Evolutionary conservation across 2,113 vertebrate species (phyloP).

Genomic region (Sturnira hondurensis): DNA sequence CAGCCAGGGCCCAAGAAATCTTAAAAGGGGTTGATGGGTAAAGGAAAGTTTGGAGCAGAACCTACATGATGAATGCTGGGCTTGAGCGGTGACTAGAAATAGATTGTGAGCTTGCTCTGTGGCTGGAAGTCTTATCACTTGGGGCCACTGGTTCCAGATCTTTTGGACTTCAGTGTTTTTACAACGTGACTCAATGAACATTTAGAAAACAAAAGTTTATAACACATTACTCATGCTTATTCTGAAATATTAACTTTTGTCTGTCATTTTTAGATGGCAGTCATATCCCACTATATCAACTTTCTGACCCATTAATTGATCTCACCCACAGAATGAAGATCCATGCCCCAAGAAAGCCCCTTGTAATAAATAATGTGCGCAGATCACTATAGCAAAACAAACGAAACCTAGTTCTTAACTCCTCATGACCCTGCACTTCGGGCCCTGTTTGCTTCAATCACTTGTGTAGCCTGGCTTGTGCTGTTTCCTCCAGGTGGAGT

Average conservation of each 20-base stretch:
- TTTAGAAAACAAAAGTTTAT: background rate
- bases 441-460: background rate
- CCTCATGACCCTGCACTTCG: background rate
- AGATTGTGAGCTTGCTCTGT: accelerated
- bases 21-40: background rate
- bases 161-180: background rate
- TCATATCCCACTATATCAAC: background rate
- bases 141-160: background rate
- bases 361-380: background rate
- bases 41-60: background rate
- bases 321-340: background rate
- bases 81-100: background rate
- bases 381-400: background rate
- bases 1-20: no score
- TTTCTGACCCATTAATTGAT: background rate
- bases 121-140: background rate
- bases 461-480: background rate
- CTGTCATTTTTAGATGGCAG: background rate
- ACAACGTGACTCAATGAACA: background rate
- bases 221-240: accelerated
- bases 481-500: background rate
- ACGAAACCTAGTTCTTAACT: background rate
- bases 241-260: background rate
- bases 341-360: background rate
- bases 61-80: background rate